Evolutionary conservation across 2,888 invertebrate species (phyloP).

Genomic region (Cetonia aurata): DNA sequence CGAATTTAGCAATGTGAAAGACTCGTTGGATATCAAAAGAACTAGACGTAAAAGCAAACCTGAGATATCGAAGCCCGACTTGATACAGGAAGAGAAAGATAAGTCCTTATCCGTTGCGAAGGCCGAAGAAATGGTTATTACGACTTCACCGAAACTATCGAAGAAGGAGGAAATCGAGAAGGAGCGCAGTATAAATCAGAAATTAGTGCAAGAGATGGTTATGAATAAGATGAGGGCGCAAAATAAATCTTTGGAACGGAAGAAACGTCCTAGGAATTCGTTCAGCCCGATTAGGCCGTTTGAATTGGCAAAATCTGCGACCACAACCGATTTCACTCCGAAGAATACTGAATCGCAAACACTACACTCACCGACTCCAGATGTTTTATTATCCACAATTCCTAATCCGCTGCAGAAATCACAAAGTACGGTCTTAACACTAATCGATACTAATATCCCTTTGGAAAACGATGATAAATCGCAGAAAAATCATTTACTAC

Average conservation of each 20-base stretch:
- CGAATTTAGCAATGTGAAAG: constrained; percentile 78
- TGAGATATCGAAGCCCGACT: constrained; percentile 59
- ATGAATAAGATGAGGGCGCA: constrained; percentile 82
- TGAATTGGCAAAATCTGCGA: constrained; percentile 62
- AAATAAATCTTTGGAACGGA: constrained; percentile 74
- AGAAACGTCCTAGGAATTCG: constrained; percentile 68
- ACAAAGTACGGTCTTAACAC: constrained; percentile 49
- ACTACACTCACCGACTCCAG: constrained; percentile 54
- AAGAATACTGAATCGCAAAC: constrained; percentile 42
- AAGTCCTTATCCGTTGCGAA: constrained; percentile 47
- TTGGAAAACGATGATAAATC: background rate
- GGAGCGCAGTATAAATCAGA: constrained; percentile 86
- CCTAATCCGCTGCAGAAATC: constrained; percentile 57
- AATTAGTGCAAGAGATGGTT: constrained; percentile 85
- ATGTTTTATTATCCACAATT: constrained; percentile 60
- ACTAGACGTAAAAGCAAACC: constrained; percentile 67
- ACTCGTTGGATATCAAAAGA: constrained; percentile 76
- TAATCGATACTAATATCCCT: constrained; percentile 6
- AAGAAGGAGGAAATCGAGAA: constrained; percentile 78
- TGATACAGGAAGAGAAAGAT: constrained; percentile 64
- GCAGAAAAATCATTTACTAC: constrained; percentile 53
- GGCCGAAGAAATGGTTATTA: constrained; percentile 47
- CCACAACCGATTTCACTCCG: constrained; percentile 58
- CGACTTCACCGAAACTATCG: constrained; percentile 66
- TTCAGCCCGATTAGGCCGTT: constrained; percentile 61